phyloP scores from a whole-genome alignment of 64 coral and sea anemone species.

The Stichodactyla helianthus region DNA sequence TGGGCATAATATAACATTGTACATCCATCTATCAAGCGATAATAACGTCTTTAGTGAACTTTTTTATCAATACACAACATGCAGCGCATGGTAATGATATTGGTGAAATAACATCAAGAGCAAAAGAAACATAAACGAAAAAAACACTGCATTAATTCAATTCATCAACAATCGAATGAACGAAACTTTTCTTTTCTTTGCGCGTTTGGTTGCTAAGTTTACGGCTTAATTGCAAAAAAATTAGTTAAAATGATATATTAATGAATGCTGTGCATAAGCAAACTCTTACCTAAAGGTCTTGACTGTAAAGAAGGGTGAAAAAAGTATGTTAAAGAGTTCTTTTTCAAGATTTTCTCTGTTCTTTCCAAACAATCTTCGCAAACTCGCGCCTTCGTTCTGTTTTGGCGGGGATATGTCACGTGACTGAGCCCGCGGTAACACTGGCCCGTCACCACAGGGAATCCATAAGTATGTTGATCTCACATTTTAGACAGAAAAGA shows the following conservation, averaged over 20 bases:
- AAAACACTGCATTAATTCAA: background rate
- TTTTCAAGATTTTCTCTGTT: background rate
- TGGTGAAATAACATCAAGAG: background rate
- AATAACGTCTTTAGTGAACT: background rate
- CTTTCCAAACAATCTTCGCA: slow-evolving; percentile 15
- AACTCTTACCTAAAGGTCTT: background rate
- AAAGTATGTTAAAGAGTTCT: background rate
- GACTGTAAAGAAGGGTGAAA: background rate
- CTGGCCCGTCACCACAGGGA: background rate
- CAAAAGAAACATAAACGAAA: background rate
- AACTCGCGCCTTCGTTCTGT: slow-evolving; percentile 33
- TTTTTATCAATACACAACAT: background rate
- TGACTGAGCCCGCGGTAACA: slow-evolving; percentile 16
- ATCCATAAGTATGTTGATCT: background rate
- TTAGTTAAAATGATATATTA: background rate
- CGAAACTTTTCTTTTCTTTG: background rate
- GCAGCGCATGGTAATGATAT: background rate
- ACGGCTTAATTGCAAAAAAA: background rate
- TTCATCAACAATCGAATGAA: background rate
- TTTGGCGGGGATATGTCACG: slow-evolving; percentile 28
- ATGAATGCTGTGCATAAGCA: background rate
- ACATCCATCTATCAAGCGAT: too few species aligned
- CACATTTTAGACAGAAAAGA: too few species aligned
- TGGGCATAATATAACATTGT: too few species aligned
- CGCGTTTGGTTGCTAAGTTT: background rate